Conservation (phyloP, 2,113 vertebrate species). For the Epinephelus cyanopodus region DNA sequence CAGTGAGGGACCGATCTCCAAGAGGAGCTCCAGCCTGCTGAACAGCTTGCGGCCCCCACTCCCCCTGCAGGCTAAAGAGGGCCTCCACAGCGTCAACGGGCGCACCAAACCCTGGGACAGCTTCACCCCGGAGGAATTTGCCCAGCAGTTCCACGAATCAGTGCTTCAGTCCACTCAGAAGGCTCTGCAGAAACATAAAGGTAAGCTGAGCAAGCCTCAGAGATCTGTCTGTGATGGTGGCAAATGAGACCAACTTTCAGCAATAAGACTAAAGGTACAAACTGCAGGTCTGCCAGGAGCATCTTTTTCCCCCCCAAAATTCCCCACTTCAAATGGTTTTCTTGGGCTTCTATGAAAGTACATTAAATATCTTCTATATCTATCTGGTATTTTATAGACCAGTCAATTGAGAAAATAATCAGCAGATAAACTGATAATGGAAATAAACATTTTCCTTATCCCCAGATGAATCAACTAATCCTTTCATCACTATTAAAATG, state of each 20-base stretch:
- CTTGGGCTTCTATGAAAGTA: not conserved
- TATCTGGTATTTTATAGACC: not conserved
- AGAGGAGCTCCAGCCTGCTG: slow-evolving; percentile 91
- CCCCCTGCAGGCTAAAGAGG: slow-evolving; percentile 88
- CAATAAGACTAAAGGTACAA: not conserved
- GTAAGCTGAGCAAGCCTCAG: slow-evolving; percentile 64
- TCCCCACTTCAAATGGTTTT: not conserved
- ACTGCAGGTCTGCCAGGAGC: not conserved
- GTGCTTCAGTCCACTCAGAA: slow-evolving; percentile 99
- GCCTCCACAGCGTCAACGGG: slow-evolving; percentile 90
- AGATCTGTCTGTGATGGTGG: not conserved
- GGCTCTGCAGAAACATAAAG: slow-evolving; percentile 98
- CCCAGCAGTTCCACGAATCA: slow-evolving; percentile 99
- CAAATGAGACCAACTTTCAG: not conserved
- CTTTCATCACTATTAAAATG: not conserved
- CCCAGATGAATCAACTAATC: not conserved
- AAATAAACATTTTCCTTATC: not conserved
- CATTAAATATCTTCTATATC: not conserved
- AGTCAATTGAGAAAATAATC: not conserved
- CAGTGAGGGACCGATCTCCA: slow-evolving; percentile 83
- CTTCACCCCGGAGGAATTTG: slow-evolving; percentile 95
- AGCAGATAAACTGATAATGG: not conserved
- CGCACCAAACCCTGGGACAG: slow-evolving; percentile 96
- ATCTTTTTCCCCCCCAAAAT: not conserved
- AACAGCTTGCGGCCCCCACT: slow-evolving; percentile 88